Base-by-base conservation (phyloP, 2,888 invertebrate genomes). In the Epirrhoe alternata region DNA sequence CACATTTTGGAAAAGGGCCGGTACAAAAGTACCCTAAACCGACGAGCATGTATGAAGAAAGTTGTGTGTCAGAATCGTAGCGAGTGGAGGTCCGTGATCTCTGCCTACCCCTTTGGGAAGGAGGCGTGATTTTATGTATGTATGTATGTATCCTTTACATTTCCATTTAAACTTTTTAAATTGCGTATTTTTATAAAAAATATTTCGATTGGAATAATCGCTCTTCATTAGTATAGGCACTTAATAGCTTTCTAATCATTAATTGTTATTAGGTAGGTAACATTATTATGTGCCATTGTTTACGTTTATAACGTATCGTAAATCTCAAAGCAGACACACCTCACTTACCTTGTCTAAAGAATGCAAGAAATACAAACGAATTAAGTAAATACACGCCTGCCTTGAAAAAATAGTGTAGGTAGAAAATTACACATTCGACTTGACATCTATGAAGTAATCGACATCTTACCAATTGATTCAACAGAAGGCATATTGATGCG, bases 271-370 rank as follows among this genome's bases (percentile, higher is more conserved):
- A n/a, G n/a, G n/a, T n/a, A n/a, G n/a, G n/a, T n/a, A 12, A 42
- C 35, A 42, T 12, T 12, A 42, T 49, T 33, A 38, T 60, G 38
- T 38, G 24, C 38, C 14, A 51, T 58, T 24, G 24, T 31, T 47
- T 30, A 30, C 38, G 54, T 61, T 61, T 7, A 49, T 24, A 61
- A 51, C 51, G 12, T 49, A 45, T 60, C 17, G 60, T 63, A 60
- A 65, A 70, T 67, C 51, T 58, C 56, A 53, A 55, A 31, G 51
- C 65, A 58, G 42, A 38, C 61, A 52, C 53, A 51, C n/a, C 42
- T 35, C 64, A 64, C 33, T 31, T 58, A 42, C 45, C 45, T 49
- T 51, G 51, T 38, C 10, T 50, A 47, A 47, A 47, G 47, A 16
- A 47, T 47, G 47, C 47, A 47, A 16, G 47, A 47, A 47, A 16